phyloP scores from a whole-genome alignment of 2,113 vertebrate genomes.

The Haemorhous mexicanus region DNA sequence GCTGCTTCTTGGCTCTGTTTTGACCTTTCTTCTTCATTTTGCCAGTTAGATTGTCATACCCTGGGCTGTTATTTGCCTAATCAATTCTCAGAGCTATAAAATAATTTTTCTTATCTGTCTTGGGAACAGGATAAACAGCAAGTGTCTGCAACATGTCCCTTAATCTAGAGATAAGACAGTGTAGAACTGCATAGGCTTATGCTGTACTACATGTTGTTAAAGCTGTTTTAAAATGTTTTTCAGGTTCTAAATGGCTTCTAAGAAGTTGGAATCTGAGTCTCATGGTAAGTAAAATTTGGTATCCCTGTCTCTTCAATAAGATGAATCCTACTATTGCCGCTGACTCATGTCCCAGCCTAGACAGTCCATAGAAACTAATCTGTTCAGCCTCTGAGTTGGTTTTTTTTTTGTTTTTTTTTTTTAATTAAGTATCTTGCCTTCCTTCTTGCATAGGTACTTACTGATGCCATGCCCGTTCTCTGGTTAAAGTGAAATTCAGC shows the following conservation, averaged over 20 bases:
- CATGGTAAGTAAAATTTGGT: slow-evolving; percentile 78
- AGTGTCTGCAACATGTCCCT: not conserved
- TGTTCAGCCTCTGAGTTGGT: not conserved
- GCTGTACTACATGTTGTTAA: not conserved
- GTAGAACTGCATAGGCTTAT: not conserved
- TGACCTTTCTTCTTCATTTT: not conserved
- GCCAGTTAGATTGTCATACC: not conserved
- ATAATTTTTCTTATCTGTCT: not conserved
- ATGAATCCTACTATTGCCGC: not conserved
- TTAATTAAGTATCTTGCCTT: not conserved
- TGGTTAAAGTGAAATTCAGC: not conserved
- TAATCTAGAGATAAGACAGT: not conserved
- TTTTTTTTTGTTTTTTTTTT: not conserved
- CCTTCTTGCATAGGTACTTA: not conserved
- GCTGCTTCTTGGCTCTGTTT: not conserved
- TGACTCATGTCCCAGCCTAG: not conserved
- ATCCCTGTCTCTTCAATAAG: not conserved
- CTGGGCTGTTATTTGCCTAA: not conserved
- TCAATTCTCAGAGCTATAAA: not conserved
- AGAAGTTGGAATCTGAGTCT: slow-evolving; percentile 90
- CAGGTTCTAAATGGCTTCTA: slow-evolving; percentile 97
- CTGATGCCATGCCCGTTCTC: not conserved
- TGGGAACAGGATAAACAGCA: not conserved
- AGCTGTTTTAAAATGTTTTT: slow-evolving; percentile 62
- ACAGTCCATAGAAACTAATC: not conserved